Base-by-base conservation (phyloP, 2,797 vertebrate genomes). In the Micromesistius poutassou region DNA sequence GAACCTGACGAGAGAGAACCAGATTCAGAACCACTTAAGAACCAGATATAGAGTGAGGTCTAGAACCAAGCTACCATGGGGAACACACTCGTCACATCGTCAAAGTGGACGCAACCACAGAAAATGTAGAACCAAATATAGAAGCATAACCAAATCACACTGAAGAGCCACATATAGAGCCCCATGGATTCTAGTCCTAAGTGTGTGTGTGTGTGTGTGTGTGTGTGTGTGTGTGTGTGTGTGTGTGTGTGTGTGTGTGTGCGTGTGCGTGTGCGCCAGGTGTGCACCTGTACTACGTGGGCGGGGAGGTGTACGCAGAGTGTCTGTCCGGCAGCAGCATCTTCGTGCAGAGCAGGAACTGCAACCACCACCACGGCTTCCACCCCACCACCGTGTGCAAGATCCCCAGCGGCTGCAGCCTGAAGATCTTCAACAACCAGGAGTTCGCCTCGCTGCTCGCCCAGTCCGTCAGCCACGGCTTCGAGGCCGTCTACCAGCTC, bases 381-480 rank as follows among this genome's bases (percentile, higher is more conserved):
- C 96, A 97, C 81, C 95, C 96, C 10, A 97, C 96, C 76, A 97
- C 96, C 2, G 96, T 97, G 9, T 96, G 96, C 93, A 97, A 97
- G 91, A 97, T 97, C 87, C 96, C 96, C 70, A 96, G 96, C 68
- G 96, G 96, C 83, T 97, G 96, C 89, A 96, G 96, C 81, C 94
- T 97, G 81, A 97, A 97, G 87, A 97, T 97, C 83, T 97, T 97
- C 84, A 97, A 97, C 91, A 97, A 97, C 87, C 96, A 97, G 84
- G 96, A 97, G 85, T 97, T 97, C 8, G 96, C 96, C 80, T 95
- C 96, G 91, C 95, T 97, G 78, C 88, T 97, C 83, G 96, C 96
- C 83, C 96, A 97, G 86, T 97, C 96, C 22, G 96, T 97, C 85
- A 97, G 96, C 86, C 96, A 96, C 55, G 96, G 96, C 31, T 97